Evolutionary conservation across 1,140 invertebrate species (phyloP), one percentile per base, ranked within the genome.

Genomic region (Euura lappo): DNA sequence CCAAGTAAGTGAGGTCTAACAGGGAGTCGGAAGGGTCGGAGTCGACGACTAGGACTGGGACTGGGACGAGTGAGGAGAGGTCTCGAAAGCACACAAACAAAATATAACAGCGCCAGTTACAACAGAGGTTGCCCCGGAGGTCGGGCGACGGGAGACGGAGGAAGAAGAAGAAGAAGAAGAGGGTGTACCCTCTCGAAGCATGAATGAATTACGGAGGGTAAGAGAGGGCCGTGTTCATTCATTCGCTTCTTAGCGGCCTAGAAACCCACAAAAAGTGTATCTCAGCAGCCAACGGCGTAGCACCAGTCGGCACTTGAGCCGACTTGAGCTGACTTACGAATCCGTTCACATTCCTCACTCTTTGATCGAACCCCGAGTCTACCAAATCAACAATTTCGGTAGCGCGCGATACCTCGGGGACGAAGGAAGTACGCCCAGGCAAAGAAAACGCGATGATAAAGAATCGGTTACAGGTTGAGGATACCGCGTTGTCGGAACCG

Each of bases 171-270:
- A 71, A 60, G 68, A 71, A 75, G 72, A 77, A 70, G 73, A 77
- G 75, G 77, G 71, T 77, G 74, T 82, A 79, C 79, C 78, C 78
- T 84, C 82, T 82, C 78, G 76, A 83, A 78, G 79, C 84, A 85
- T 84, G 85, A 86, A 86, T 86, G 85, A 84, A 86, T 86, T 85
- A 85, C 84, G 78, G 79, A 83, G 78, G 79, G 80, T 86, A 85
- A 85, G 83, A 77, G 79, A 83, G 78, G 79, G 80, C 74, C 79
- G 79, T 76, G 81, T 84, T 85, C 85, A 85, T 86, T 86, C 84
- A 86, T 85, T 86, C 82, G 78, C 79, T 86, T 79, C 79, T 84
- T 80, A 80, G 77, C 76, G 83, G 79, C 80, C 84, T 84, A 85
- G 83, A 86, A 85, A 86, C 84, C 84, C 78, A 85, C 81, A 84